Evolutionary conservation across 2,797 vertebrate genomes (phyloP).

Genomic region (Gymnocypris eckloni): DNA sequence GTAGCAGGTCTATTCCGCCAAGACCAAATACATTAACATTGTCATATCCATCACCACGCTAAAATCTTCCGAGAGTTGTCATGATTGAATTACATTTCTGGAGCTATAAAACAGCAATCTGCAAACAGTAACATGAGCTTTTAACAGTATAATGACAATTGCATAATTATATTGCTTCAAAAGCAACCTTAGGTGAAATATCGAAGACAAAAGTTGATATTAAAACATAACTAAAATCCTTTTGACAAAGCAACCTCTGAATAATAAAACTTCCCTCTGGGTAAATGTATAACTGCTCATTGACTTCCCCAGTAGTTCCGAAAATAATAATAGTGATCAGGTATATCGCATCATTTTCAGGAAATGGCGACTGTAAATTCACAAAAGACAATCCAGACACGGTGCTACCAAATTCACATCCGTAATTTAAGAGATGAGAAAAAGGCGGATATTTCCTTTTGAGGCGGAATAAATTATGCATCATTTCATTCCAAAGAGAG

Average conservation of each 20-base stretch:
- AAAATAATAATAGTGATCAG: constrained; percentile 39
- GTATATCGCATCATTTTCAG: neutral
- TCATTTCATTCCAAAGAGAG: constrained; percentile 52
- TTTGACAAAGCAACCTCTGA: constrained; percentile 8
- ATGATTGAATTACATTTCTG: neutral
- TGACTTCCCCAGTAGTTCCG: constrained; percentile 21
- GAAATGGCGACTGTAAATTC: constrained; percentile 41
- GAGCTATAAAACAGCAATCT: neutral
- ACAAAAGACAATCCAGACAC: constrained; percentile 27
- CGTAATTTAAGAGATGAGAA: constrained; percentile 40
- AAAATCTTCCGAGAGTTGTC: no score
- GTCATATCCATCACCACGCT: no score
- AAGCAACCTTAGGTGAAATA: neutral
- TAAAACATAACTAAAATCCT: constrained; percentile 10
- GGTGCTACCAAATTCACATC: constrained; percentile 34
- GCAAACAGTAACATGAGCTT: neutral
- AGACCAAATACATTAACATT: no score
- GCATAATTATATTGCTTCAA: neutral
- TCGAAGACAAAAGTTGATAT: neutral
- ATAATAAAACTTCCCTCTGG: neutral
- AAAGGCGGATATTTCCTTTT: constrained; percentile 48
- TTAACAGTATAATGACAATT: neutral
- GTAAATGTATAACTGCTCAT: constrained; percentile 14
- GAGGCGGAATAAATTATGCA: constrained; percentile 54
- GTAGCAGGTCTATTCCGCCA: no score